phyloP scores from a whole-genome alignment of 2,113 vertebrate species.

The Daphoenositta chrysoptera region DNA sequence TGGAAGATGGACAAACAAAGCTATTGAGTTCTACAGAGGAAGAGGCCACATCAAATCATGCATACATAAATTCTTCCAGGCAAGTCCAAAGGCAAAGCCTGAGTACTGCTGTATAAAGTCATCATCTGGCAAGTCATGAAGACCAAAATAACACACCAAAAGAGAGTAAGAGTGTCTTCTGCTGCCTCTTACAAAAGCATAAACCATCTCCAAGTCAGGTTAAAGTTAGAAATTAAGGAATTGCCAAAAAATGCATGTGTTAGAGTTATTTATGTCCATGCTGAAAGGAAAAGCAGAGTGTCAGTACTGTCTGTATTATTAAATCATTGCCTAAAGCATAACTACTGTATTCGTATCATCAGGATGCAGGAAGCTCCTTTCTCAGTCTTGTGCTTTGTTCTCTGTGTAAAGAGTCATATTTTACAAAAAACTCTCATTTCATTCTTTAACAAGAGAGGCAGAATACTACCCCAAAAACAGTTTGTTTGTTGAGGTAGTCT shows the following conservation, averaged over 20 bases:
- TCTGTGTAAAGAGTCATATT: background rate
- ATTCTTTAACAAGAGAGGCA: background rate
- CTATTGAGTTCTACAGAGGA: background rate
- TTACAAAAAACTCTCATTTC: background rate
- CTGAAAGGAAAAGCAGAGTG: background rate
- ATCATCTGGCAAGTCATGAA: background rate
- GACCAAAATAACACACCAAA: background rate
- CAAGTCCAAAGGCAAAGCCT: background rate
- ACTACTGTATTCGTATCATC: background rate
- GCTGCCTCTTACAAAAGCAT: background rate
- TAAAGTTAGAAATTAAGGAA: background rate
- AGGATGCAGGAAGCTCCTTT: background rate
- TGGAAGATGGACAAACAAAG: background rate
- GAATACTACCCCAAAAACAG: background rate
- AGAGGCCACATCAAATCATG: background rate
- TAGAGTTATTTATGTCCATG: background rate
- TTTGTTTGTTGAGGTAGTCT: background rate
- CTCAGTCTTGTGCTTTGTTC: background rate
- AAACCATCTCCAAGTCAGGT: background rate
- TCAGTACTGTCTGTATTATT: background rate
- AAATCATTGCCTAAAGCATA: background rate
- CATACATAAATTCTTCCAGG: background rate
- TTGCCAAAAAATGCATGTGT: background rate
- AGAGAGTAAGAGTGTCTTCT: background rate
- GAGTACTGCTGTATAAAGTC: background rate